Evolutionary conservation across 2,888 invertebrate genomes (phyloP), one percentile per base, ranked within the genome.

Genomic region (Volucella inanis): DNA sequence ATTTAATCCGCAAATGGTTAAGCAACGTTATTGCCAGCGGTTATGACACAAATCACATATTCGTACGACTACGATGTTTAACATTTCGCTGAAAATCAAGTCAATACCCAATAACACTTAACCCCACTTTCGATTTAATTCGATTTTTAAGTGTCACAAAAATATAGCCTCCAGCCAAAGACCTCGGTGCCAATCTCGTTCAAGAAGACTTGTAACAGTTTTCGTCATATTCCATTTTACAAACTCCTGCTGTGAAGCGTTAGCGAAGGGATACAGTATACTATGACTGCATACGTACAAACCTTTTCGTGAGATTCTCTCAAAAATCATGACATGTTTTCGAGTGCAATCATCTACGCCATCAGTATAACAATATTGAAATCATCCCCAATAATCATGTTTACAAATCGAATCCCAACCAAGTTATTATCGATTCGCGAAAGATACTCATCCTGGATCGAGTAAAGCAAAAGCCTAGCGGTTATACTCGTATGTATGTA

Each of bases 311-410:
- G 52, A 71, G 61, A 61, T 67, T 61, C 72, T 81, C 76, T 85
- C 85, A 72, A 77, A 65, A 85, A 81, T 85, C 77, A 55, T 81
- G 85, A 77, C 85, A 85, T 72, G 77, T 57, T 85, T 77, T 81
- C 68, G 31, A 85, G 85, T 72, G 62, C 57, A 70, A 57, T 70
- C 84, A 75, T 70, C 75, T 59, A 39, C 45, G 55, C 11, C 68
- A 78, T 57, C 72, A 15, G 55, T 55, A 50, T 75, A 38, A 50
- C 41, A n/a, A 57, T 76, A 76, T 77, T 77, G 43, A 55, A 82
- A 65, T 70, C 75, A 67, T 72, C 81, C 76, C 85, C 67, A 59
- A 18, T 43, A 81, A 76, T 49, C 70, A 65, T 71, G 67, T 81
- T 85, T 85, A 72, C 76, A 81, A 85, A 85, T 85, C 62, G 85